These are phyloP conservation scores for Eupithecia subumbrata DNA, from an alignment of 2,888 invertebrate genomes.

Conservation along the genomic window DNA sequence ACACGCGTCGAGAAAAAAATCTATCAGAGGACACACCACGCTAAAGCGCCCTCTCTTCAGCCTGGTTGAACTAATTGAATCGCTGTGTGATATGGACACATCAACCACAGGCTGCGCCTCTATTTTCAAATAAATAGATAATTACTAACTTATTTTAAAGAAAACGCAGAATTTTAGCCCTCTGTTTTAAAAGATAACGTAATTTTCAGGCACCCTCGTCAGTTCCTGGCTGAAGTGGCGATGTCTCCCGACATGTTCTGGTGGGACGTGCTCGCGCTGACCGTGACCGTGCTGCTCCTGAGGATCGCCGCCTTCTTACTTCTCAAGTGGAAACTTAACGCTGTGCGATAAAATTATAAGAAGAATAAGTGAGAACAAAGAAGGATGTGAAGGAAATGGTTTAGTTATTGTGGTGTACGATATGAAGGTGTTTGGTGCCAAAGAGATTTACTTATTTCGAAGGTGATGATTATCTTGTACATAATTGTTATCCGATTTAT, in stretches of 20 bases:
- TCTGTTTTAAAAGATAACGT: neutral
- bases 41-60: no score
- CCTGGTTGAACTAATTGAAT: no score
- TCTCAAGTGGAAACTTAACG: slow-evolving; percentile 90
- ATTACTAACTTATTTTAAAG: no score
- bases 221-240: slow-evolving; percentile 92
- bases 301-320: slow-evolving; percentile 88
- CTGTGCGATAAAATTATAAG: slow-evolving; percentile 82
- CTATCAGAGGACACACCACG: no score
- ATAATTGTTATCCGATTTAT: neutral
- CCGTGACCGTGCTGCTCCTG: slow-evolving; percentile 86
- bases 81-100: no score
- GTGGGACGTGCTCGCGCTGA: slow-evolving; percentile 90
- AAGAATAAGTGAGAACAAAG: slow-evolving; percentile 14
- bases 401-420: neutral
- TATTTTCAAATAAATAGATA: no score
- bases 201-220: slow-evolving; percentile 86
- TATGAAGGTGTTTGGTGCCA: slow-evolving; percentile 9
- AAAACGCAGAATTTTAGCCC: neutral
- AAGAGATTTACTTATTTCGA: slow-evolving; percentile 10
- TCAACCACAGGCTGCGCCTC: no score
- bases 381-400: neutral
- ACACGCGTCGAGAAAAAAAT: no score
- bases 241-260: slow-evolving; percentile 92
- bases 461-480: neutral